Evolutionary conservation across 2,113 vertebrate species (phyloP).

Genomic region (Pteronura brasiliensis): DNA sequence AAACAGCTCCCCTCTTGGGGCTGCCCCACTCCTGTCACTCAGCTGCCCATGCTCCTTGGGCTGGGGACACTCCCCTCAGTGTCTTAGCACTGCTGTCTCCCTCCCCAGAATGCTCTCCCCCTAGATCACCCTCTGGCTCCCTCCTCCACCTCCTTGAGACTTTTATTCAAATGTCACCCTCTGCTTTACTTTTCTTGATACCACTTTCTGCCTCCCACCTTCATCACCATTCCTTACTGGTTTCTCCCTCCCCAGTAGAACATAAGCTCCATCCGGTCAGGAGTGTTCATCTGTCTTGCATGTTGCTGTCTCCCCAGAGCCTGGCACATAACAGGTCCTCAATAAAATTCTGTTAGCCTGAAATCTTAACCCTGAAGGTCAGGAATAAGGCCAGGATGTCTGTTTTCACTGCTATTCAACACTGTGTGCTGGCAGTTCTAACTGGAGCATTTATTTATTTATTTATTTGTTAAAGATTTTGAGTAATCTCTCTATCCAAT

Average conservation of each 20-base stretch:
- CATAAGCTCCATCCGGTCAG: neutral
- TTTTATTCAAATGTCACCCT: neutral
- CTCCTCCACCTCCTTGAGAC: neutral
- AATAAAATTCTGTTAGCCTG: neutral
- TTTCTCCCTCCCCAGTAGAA: neutral
- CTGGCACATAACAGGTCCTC: neutral
- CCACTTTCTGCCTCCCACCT: no score
- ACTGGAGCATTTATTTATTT: neutral
- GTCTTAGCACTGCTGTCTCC: neutral
- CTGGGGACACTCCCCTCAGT: neutral
- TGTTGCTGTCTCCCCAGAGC: neutral
- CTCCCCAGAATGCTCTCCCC: neutral
- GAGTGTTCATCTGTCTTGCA: neutral
- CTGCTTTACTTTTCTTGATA: neutral
- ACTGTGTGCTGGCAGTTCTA: neutral
- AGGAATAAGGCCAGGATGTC: neutral
- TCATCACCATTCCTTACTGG: neutral
- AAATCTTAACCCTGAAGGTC: neutral
- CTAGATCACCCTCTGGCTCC: neutral
- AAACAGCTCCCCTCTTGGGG: neutral
- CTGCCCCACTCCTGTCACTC: no score
- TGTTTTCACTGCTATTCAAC: neutral
- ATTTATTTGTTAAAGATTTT: neutral
- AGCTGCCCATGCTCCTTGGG: neutral
- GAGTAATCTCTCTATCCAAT: neutral